Conservation (phyloP, 2,888 invertebrate species). For the Hypercompe scribonia region DNA sequence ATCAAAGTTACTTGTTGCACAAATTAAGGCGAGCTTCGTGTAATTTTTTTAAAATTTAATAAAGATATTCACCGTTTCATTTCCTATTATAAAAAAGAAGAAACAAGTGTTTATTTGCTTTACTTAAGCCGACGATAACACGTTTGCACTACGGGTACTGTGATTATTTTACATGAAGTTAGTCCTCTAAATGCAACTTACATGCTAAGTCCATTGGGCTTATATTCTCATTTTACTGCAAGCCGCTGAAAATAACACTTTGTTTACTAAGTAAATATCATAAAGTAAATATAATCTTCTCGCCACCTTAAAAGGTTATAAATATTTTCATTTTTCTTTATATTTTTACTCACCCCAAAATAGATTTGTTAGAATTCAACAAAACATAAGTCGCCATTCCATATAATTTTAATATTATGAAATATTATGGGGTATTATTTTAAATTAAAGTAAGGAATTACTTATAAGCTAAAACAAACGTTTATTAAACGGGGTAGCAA, state of each 20-base stretch:
- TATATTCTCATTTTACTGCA: conserved; percentile 54
- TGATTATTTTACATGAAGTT: conserved; percentile 63
- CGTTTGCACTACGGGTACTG: conserved; percentile 47
- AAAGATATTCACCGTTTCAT: conserved; percentile 46
- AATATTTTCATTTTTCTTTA: conserved; percentile 36
- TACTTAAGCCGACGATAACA: conserved; percentile 45
- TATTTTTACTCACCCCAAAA: neutral
- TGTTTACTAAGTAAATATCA: conserved; percentile 50
- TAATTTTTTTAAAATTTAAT: conserved; percentile 45
- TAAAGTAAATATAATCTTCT: conserved; percentile 53
- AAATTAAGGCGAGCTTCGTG: conserved; percentile 47
- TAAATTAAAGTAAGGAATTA: neutral
- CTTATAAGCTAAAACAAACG: neutral
- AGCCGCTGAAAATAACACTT: conserved; percentile 54
- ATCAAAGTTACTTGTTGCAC: conserved; percentile 48
- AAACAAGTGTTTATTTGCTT: conserved; percentile 38
- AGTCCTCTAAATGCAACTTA: conserved; percentile 71
- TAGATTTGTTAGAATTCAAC: neutral
- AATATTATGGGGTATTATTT: neutral
- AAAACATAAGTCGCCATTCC: too few species aligned
- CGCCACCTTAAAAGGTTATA: conserved; percentile 40
- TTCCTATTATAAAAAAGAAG: conserved; percentile 48
- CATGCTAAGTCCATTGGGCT: conserved; percentile 77
- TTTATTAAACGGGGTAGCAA: neutral
- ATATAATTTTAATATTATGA: neutral